Evolutionary conservation across 1,140 invertebrate species (phyloP).

Genomic region (Gryon sp.): DNA sequence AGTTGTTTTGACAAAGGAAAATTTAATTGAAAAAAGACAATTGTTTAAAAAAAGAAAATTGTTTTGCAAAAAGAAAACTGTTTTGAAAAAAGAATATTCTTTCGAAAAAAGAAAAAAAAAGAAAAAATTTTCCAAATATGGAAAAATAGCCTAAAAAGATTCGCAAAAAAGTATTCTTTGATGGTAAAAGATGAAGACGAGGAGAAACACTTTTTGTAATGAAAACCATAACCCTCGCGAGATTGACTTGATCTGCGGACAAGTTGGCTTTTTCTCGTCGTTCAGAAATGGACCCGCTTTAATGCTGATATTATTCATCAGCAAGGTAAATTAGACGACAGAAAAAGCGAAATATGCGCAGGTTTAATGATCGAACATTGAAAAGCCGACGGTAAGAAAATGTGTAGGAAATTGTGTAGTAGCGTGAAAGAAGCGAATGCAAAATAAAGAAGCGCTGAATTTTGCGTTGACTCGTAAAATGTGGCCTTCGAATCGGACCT

Average conservation of each 20-base stretch:
- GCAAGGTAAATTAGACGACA: conserved; percentile 23
- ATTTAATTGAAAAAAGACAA: too few species aligned
- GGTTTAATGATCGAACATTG: conserved; percentile 33
- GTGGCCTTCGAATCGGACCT: conserved; percentile 33
- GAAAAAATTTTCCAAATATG: too few species aligned
- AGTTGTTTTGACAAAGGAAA: too few species aligned
- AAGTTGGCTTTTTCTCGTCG: conserved; percentile 6
- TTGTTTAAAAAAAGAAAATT: too few species aligned
- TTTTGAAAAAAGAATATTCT: too few species aligned
- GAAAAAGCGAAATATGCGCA: conserved; percentile 50
- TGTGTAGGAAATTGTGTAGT: conserved; percentile 28
- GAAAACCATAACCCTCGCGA: conserved; percentile 12
- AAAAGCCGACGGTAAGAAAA: conserved; percentile 17
- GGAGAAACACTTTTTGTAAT: background rate
- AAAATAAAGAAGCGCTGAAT: conserved; percentile 38
- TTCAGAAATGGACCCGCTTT: background rate
- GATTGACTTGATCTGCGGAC: background rate
- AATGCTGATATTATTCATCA: conserved; percentile 42
- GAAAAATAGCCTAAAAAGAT: background rate
- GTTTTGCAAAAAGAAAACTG: too few species aligned
- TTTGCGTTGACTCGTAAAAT: conserved; percentile 54
- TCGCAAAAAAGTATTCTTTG: conserved; percentile 6
- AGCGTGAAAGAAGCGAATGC: conserved; percentile 10
- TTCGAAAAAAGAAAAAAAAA: too few species aligned
- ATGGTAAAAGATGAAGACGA: too few species aligned